Conservation (phyloP, 1,140 invertebrate species). For the Polypedilum vanderplanki region DNA sequence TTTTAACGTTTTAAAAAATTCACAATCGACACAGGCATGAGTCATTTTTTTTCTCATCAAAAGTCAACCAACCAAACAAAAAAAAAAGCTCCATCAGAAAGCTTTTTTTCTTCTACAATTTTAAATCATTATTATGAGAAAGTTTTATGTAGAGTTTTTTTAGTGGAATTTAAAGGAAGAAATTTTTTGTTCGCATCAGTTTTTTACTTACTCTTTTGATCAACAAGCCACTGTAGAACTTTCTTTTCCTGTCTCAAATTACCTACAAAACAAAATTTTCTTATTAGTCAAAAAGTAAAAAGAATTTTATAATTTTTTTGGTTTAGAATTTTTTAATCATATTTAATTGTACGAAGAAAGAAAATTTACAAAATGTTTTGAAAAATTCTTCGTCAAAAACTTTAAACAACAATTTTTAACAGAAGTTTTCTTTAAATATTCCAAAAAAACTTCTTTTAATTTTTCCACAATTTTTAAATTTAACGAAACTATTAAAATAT, state of each 20-base stretch:
- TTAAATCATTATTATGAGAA: conserved; percentile 24
- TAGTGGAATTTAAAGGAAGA: not conserved
- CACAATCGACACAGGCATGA: not conserved
- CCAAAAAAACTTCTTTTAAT: not conserved
- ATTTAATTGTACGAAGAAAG: too few relatives aligned
- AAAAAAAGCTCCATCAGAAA: conserved; percentile 26
- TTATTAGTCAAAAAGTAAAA: too few relatives aligned
- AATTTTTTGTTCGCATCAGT: not conserved
- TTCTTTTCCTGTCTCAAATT: conserved; percentile 91
- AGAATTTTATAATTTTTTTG: too few relatives aligned
- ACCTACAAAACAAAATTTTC: conserved; percentile 59
- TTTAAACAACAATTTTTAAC: not conserved
- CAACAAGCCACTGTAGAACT: conserved; percentile 90
- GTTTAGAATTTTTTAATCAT: not conserved
- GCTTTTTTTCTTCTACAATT: not conserved
- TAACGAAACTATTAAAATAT: too few relatives aligned
- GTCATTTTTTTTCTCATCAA: not conserved
- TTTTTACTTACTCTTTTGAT: conserved; percentile 79
- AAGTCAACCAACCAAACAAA: not conserved
- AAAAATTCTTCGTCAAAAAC: conserved; percentile 9
- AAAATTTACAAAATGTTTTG: not conserved
- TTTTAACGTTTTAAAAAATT: not conserved
- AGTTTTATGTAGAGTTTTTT: not conserved
- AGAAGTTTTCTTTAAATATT: not conserved
- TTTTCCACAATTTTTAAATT: too few relatives aligned